These are phyloP conservation scores for Felis catus DNA, from an alignment of 2,113 vertebrate genomes.

Conservation along the genomic window DNA sequence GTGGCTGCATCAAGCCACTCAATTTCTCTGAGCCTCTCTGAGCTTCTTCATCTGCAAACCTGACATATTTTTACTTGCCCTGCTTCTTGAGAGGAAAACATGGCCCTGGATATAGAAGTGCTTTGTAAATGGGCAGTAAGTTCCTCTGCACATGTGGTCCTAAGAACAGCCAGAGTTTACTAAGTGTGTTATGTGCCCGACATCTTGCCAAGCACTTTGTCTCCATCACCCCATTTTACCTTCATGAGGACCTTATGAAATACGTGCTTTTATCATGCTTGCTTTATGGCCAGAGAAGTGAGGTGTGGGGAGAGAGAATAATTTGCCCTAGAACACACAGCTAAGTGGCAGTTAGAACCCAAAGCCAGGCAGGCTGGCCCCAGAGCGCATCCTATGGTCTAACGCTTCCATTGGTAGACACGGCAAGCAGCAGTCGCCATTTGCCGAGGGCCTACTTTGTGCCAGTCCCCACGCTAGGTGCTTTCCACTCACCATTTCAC, in stretches of 20 bases:
- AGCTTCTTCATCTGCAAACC: not conserved
- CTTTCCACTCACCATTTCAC: not conserved
- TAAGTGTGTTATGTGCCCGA: not conserved
- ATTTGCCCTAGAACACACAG: not conserved
- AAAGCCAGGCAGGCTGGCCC: not conserved
- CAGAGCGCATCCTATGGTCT: accelerated
- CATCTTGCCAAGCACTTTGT: too few species aligned
- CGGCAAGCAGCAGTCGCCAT: not conserved
- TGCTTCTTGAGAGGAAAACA: not conserved
- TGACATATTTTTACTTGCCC: not conserved
- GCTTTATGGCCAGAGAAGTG: not conserved
- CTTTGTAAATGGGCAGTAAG: not conserved
- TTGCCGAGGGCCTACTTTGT: not conserved
- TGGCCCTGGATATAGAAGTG: not conserved
- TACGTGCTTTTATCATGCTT: not conserved
- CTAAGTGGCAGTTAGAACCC: not conserved
- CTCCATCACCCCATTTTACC: not conserved
- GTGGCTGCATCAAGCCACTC: not conserved
- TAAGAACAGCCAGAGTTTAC: not conserved
- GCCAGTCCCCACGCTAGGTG: too few species aligned
- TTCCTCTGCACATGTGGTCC: not conserved
- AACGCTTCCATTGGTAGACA: not conserved
- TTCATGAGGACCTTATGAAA: too few species aligned
- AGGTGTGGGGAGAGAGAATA: not conserved
- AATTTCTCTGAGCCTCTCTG: not conserved